Evolutionary conservation across 2,888 invertebrate species (phyloP).

Genomic region (Meta bourneti): DNA sequence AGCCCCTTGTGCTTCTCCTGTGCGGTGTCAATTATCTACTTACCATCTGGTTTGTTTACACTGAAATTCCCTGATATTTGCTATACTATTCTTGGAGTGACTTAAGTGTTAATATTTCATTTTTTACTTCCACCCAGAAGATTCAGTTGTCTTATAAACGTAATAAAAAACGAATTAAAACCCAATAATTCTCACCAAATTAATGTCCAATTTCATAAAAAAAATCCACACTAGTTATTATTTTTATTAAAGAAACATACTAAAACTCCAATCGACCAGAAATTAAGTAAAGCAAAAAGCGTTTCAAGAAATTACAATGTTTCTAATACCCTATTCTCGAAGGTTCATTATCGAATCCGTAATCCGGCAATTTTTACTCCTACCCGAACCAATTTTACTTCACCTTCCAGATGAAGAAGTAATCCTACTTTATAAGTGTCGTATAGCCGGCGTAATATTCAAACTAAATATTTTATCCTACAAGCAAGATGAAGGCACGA

Average conservation of each 20-base stretch:
- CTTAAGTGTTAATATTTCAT: no score
- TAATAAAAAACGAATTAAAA: no score
- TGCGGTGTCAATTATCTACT: no score
- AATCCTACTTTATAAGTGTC: neutral
- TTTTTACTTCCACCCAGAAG: no score
- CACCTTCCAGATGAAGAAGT: neutral
- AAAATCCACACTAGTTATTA: neutral
- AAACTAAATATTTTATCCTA: neutral
- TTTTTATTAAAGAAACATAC: neutral
- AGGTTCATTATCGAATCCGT: neutral
- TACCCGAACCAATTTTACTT: neutral
- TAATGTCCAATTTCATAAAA: neutral
- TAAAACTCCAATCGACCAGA: neutral
- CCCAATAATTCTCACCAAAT: neutral
- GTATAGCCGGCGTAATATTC: neutral
- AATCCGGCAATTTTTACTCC: neutral
- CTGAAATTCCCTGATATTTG: no score
- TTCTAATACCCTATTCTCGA: neutral
- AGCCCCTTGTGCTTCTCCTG: no score
- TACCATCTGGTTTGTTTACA: no score
- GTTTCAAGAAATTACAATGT: neutral
- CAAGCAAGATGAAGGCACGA: neutral
- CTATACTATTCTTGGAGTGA: no score
- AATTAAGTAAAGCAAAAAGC: neutral
- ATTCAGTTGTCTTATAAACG: no score